Percentiles rank a stretch among this genome's conserved stretches.
These are phyloP conservation scores for Ditylenchus weischeri DNA, from an alignment of 2,888 invertebrate genomes.

Conservation along the genomic window DNA sequence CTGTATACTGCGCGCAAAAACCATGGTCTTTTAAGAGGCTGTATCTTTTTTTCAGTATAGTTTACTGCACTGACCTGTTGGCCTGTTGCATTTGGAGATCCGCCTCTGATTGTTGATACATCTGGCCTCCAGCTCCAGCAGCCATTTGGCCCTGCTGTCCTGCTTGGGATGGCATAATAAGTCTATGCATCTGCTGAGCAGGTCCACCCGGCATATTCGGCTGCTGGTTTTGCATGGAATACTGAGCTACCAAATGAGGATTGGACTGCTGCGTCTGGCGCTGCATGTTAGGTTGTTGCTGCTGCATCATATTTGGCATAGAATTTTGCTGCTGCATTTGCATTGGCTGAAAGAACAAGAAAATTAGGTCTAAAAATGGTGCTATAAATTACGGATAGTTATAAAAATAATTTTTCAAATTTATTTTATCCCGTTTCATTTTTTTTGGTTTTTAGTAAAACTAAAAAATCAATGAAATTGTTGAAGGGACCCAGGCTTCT, in stretches of 20 bases:
- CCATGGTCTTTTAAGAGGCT: too few species aligned
- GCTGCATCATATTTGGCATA: constrained; percentile 4
- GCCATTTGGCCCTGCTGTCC: background rate
- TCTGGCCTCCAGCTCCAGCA: background rate
- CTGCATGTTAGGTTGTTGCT: constrained; percentile 9
- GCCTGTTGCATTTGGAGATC: background rate
- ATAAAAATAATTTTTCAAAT: too few species aligned
- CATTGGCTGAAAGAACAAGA: constrained; percentile 1
- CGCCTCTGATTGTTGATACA: background rate
- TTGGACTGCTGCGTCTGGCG: constrained; percentile 14
- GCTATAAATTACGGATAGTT: too few species aligned
- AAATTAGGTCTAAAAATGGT: too few species aligned
- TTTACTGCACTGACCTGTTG: too few species aligned
- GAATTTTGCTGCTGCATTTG: constrained; percentile 18
- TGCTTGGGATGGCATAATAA: background rate
- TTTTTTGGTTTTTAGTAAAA: too few species aligned
- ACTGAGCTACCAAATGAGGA: background rate
- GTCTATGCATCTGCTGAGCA: constrained; percentile 1
- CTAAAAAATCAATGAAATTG: too few species aligned
- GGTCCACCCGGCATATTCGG: background rate
- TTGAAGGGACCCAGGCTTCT: too few species aligned
- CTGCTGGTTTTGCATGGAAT: background rate
- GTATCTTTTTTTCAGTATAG: too few species aligned
- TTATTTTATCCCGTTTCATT: too few species aligned
- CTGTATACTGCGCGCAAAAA: too few species aligned